Evolutionary conservation across 1,140 invertebrate genomes (phyloP), one percentile per base, ranked within the genome.

Genomic region (Meteorus sp.): DNA sequence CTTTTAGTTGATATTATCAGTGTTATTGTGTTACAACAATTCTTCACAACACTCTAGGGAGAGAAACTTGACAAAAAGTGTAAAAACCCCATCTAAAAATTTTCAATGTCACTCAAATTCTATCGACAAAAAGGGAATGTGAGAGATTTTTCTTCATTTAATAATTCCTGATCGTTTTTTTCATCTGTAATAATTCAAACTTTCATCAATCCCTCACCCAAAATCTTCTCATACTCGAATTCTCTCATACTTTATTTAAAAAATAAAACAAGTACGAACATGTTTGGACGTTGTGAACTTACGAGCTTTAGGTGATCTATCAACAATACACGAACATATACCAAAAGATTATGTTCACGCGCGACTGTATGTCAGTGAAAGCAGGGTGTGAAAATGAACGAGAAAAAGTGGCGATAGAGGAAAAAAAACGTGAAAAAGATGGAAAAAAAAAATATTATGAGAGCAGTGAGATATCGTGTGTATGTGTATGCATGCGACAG

Each of bases 401-500:
- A 9, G 19, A 9, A 50, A 6, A 31, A 13, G 35, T 7, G 35
- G 3, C 35, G 13, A 29, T 29, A 29, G 4, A 29, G 27, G 9
- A 29, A 9, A 39, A 39, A 13, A 39, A 39, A 39, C 4, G 33
- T 5, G 19, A 9, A 50, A 6, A 31, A 9, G 15, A 19, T 11
- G 19, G 19, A 35, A 31, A 35, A 35, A 31, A 37, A 45, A 52
- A 55, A 25, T 31, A 6, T 23, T 19, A n/a, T 2, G 15, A 37
- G 3, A 45, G 31, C 27, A 45, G 27, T 11, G 20, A 33, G 3
- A 45, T 25, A 17, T 23, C n/a, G 6, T 35, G 45, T 6, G 39
- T 17, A 31, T 17, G 17, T n/a, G 48, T 35, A 31, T 53, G 20
- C 41, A 43, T 54, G 60, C 54, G 47, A 57, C 60, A 61, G 60